phyloP scores from a whole-genome alignment of 2,888 invertebrate genomes.

The Plagodis pulveraria region DNA sequence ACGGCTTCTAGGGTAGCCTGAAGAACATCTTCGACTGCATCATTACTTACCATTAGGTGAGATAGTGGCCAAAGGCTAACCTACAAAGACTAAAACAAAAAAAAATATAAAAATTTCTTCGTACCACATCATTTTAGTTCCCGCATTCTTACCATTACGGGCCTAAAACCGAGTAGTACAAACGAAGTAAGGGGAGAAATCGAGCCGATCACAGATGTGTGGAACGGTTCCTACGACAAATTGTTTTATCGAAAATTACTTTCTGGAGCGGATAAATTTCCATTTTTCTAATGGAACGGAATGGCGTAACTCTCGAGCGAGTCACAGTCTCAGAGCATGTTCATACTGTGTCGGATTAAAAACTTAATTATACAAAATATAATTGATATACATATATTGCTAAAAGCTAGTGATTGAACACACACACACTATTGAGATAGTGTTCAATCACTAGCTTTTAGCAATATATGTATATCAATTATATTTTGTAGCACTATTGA shows the following conservation, averaged over 20 bases:
- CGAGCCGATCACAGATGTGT: constrained; percentile 73
- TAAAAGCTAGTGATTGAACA: too few species aligned
- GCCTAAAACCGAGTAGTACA: constrained; percentile 35
- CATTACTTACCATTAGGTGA: too few species aligned
- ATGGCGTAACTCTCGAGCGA: constrained; percentile 42
- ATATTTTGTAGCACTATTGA: too few species aligned
- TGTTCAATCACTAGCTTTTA: too few species aligned
- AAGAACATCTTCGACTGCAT: too few species aligned
- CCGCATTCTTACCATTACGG: constrained; percentile 10
- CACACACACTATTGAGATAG: too few species aligned
- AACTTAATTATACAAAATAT: not conserved
- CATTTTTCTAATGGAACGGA: constrained; percentile 75
- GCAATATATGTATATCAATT: too few species aligned
- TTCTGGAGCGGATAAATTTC: constrained; percentile 72
- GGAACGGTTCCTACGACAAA: constrained; percentile 75
- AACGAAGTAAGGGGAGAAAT: constrained; percentile 52
- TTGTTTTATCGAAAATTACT: constrained; percentile 84
- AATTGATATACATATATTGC: too few species aligned
- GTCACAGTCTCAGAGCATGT: constrained; percentile 17
- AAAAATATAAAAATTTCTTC: not conserved
- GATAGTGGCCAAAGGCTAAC: too few species aligned
- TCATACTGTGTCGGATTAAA: constrained; percentile 5
- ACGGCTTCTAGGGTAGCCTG: too few species aligned
- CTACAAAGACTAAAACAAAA: too few species aligned
- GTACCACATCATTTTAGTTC: not conserved